Percentiles rank a stretch among this genome's conserved stretches.
Evolutionary conservation across 1,140 invertebrate species (phyloP).

Genomic region (Popillia japonica): DNA sequence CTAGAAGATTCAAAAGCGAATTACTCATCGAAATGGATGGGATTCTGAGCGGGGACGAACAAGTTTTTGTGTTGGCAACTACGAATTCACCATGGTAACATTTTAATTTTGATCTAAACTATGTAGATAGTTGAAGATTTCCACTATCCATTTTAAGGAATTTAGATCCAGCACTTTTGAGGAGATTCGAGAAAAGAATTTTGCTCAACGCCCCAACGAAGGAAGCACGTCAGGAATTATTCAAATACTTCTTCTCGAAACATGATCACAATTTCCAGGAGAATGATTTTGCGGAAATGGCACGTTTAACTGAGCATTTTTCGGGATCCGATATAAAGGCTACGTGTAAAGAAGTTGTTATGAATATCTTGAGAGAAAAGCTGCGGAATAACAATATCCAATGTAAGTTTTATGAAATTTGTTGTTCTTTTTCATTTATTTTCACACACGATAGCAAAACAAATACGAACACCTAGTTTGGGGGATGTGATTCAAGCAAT

Average conservation of each 20-base stretch:
- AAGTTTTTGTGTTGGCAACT: constrained; percentile 86
- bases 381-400: constrained; percentile 55
- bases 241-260: constrained; percentile 66
- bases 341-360: constrained; percentile 87
- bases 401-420: constrained; percentile 29
- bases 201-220: constrained; percentile 78
- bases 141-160: constrained; percentile 36
- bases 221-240: constrained; percentile 72
- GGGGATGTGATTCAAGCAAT: constrained; percentile 44
- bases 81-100: constrained; percentile 87
- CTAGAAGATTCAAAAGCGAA: constrained; percentile 90
- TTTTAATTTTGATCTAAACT: neutral
- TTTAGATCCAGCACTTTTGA: constrained; percentile 81
- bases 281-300: constrained; percentile 65
- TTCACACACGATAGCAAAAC: constrained; percentile 40
- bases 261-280: constrained; percentile 55
- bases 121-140: too few species aligned
- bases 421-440: neutral
- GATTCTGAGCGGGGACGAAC: constrained; percentile 66
- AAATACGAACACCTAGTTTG: neutral
- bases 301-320: constrained; percentile 76
- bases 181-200: constrained; percentile 89
- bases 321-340: constrained; percentile 89
- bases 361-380: constrained; percentile 65
- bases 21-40: constrained; percentile 93